Evolutionary conservation across 2,797 vertebrate species (phyloP), one percentile per base, ranked within the genome.

Genomic region (Thaleichthys pacificus): DNA sequence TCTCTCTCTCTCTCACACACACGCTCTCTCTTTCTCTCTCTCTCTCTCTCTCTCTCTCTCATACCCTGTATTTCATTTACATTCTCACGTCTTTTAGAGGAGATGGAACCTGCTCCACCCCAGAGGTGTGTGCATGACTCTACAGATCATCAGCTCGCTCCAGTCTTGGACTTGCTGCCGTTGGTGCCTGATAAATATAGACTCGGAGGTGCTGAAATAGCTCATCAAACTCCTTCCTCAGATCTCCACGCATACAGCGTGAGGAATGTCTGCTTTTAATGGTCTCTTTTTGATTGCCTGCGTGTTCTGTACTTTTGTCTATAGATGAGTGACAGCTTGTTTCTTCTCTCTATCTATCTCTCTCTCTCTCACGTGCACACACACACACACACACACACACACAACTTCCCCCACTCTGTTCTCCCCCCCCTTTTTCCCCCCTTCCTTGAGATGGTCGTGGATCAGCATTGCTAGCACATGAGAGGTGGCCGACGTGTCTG

Each of bases 111-210:
- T 77, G 70, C 64, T 81, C 71, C 42, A 70, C 72, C 75, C 71
- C 70, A 12, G 79, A 87, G 82, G 82, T 85, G 81, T 47, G 3
- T 15, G 69, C 21, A 38, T 65, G 30, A 5, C 66, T 73, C 56
- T 28, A 26, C 61, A 62, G 61, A 32, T 62, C 15, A 28, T 14
- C 17, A 14, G 65, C 17, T 24, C 8, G n/a, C 57, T 58, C 57
- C n/a, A 6, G 19, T 24, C 21, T 58, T 58, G 80, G 75, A 74
- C 79, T 73, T 63, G 70, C 49, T 11, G 56, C 67, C 28, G 35
- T 19, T 69, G 72, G 82, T 85, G 83, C 57, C 87, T 77, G 89
- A 82, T 76, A 86, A 87, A 87, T 84, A 87, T 51, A 69, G 71
- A 80, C 84, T 77, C 69, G 3, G 51, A 66, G 72, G 71, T 19